Evolutionary conservation across 1,140 invertebrate genomes (phyloP).

Genomic region (Metaphire vulgaris): DNA sequence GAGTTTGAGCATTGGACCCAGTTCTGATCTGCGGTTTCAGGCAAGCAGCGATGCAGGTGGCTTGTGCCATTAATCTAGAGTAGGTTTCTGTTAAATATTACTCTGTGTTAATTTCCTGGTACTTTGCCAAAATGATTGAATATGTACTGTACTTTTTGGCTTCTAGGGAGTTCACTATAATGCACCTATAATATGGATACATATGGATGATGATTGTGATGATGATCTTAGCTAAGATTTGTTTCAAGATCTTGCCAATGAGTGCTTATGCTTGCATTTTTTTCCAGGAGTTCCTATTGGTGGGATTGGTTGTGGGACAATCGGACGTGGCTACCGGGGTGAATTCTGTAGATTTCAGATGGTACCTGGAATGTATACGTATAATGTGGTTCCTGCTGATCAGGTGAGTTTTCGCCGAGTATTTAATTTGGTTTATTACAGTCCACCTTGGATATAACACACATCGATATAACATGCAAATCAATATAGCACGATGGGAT

Average conservation of each 20-base stretch:
- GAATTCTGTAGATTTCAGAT: constrained; percentile 87
- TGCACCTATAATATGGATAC: constrained; percentile 37
- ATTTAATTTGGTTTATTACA: constrained; percentile 14
- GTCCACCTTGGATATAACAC: no score
- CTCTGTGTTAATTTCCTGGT: no score
- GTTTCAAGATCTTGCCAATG: background rate
- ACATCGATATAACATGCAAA: no score
- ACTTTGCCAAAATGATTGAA: no score
- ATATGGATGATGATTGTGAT: constrained; percentile 19
- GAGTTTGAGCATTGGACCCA: no score
- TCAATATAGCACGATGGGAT: no score
- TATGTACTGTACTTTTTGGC: constrained; percentile 35
- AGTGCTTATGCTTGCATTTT: background rate
- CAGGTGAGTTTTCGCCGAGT: constrained; percentile 71
- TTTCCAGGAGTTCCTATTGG: constrained; percentile 76
- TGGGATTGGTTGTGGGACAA: constrained; percentile 80
- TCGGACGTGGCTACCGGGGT: constrained; percentile 81
- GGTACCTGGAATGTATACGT: constrained; percentile 77
- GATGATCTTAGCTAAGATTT: background rate
- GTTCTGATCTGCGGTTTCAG: no score
- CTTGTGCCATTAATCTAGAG: no score
- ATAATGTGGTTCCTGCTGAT: constrained; percentile 71
- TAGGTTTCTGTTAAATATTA: background rate
- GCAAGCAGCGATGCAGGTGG: no score
- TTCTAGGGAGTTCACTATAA: constrained; percentile 33